phyloP scores from a whole-genome alignment of 1,140 invertebrate genomes.

The Drosophila subobscura region DNA sequence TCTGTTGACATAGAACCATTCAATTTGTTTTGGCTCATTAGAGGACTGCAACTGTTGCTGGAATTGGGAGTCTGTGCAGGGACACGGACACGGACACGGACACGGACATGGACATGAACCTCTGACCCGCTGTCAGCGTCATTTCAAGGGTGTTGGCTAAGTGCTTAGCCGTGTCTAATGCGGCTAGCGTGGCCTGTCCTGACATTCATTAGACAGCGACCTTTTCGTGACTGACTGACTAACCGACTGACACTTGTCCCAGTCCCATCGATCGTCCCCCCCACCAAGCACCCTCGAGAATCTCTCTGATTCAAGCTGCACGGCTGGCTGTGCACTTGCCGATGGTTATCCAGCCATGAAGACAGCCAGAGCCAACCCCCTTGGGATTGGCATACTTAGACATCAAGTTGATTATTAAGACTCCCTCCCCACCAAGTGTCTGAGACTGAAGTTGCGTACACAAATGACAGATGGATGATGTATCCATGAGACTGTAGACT shows the following conservation, averaged over 20 bases:
- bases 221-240: constrained; percentile 40
- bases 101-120: constrained; percentile 1
- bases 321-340: background rate
- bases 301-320: constrained; percentile 4
- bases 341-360: constrained; percentile 18
- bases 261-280: constrained; percentile 30
- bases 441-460: constrained; percentile 27
- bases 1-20: constrained; percentile 72
- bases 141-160: constrained; percentile 64
- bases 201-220: constrained; percentile 71
- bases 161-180: constrained; percentile 81
- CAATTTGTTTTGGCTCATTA: constrained; percentile 80
- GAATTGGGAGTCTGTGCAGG: background rate
- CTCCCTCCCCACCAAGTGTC: background rate
- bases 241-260: constrained; percentile 48
- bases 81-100: constrained; percentile 3
- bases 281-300: constrained; percentile 17
- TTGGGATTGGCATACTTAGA: constrained; percentile 45
- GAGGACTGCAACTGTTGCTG: constrained; percentile 54
- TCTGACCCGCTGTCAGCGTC: constrained; percentile 37
- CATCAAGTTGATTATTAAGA: constrained; percentile 60
- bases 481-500: too few relatives aligned
- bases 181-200: constrained; percentile 54
- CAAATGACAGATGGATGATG: constrained; percentile 12
- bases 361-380: constrained; percentile 20